Base-by-base conservation (phyloP, 2,888 invertebrate species). In the Panorpa germanica region DNA sequence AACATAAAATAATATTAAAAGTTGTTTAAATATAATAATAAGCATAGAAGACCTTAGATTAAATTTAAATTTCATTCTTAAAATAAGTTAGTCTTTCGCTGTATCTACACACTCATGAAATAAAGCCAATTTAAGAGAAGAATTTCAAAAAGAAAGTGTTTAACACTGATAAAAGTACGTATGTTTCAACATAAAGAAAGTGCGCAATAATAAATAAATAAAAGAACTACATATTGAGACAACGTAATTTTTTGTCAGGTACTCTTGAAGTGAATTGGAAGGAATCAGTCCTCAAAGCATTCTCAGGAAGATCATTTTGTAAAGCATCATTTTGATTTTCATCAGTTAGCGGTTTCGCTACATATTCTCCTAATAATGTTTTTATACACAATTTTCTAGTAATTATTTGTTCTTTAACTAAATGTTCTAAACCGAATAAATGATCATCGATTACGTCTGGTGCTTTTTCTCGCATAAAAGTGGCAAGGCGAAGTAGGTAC, bases 401-500 rank as follows among this genome's bases (percentile, higher is more conserved):
- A 8, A 35, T 34, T 19, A 53, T 37, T 33, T 50, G 42, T 18
- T 47, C 42, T 24, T 44, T 37, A 9, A 53, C 50, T 39, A 70
- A 53, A 29, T 63, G 56, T 48, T 90, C 88, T 40, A 90, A 52
- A 1, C 67, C 65, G 50, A 74, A 81, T 24, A 90, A 52, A 52
- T 90, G 86, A 15, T 68, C 63, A 46, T 88, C 86, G 25, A 69
- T 55, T 1, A 67, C 70, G 33, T 70, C 70, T 0, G 82, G 77
- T 14, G 77, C 68, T 48, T 80, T 70, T 19, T 70, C 66, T 38
- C 76, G 64, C 73, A 88, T 76, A 42, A 85, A 82, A 33, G 72
- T 63, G 0, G 83, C 83, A 45, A 91, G 53, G 43, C 69, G 68
- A 36, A 90, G 53, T 4, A 95, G 59, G 53, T 95, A 95, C 51